phyloP scores from a whole-genome alignment of 2,113 vertebrate genomes.

The Grammomys dolichurus region DNA sequence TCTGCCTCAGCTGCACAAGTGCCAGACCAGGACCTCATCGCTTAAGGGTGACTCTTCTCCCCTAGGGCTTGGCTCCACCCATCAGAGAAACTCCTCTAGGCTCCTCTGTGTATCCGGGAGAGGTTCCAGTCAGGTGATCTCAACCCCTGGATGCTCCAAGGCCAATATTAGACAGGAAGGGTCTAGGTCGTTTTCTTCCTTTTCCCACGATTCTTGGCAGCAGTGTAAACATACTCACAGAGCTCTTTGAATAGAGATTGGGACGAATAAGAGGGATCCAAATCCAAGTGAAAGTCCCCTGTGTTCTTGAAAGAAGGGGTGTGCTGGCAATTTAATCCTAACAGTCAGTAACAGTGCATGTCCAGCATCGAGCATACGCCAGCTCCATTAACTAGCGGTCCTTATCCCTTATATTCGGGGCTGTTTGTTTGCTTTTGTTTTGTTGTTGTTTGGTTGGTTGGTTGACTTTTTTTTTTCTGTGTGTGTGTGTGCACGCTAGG shows the following conservation, averaged over 20 bases:
- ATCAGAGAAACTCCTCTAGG: neutral
- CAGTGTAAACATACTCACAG: neutral
- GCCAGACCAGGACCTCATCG: neutral
- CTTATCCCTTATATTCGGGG: neutral
- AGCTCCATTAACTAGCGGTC: neutral
- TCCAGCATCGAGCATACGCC: neutral
- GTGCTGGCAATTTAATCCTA: neutral
- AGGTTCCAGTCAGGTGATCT: neutral
- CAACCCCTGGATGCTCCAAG: neutral
- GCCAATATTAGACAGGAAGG: neutral
- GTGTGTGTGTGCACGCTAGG: neutral
- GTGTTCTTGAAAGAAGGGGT: constrained; percentile 13
- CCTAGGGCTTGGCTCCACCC: neutral
- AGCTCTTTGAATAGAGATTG: neutral
- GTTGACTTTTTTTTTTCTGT: too few species aligned
- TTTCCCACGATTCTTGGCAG: neutral
- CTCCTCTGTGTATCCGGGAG: rapidly evolving
- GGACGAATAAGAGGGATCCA: neutral
- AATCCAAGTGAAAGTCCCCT: neutral
- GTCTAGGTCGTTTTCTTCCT: neutral
- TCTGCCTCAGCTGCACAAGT: neutral
- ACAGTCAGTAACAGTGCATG: neutral
- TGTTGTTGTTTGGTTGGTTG: too few species aligned
- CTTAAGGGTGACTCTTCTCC: neutral
- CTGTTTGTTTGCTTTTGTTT: neutral